Base-by-base conservation (phyloP, 2,113 vertebrate genomes). In the mouse (Mus musculus) region DNA sequence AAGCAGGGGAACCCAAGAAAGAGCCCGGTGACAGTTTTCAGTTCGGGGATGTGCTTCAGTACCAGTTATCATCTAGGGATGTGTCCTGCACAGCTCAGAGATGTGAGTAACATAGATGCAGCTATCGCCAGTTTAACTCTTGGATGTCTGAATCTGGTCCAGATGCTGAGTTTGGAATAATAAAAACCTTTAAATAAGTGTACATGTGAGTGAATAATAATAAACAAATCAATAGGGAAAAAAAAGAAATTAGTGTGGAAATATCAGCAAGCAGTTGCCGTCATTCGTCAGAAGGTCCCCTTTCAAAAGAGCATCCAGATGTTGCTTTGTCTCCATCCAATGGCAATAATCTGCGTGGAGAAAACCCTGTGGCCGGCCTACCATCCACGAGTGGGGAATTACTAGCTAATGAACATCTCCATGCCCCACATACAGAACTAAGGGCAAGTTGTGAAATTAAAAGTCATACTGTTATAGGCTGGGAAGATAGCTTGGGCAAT, bases 141-240 rank as follows among this genome's bases (percentile, higher is more conserved):
- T 65, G 3, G 33, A 33, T 73, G 93, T 93, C 95, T 96, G 72
- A 77, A 11, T 88, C 81, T n/a, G 20, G 8, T 39, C 20, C 28
- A 1, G 13, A 26, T n/a, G 65, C 11, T 80, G 71, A 73, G 72
- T 33, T 78, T 87, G 73, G 56, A 94, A 54, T 13, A 71, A 93
- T 7, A 1, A 61, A 19, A 91, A 7, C 42, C 81, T 96, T 97
- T 87, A 59, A 95, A 93, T 88, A 80, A 93, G 49, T 56, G 11
- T 36, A n/a, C 69, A n/a, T 49, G 42, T 78, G n/a, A 85, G 49
- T 52, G 71, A 78, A 76, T 63, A 84, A 39, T 61, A 84, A 84
- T 26, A 63, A 63, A 65, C 52, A 56, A 88, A 26, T 33, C 65
- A n/a, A 20, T 65, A 52, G 33, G 42, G 42, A 3, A 42, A 42